A percentile compares a stretch with the other conserved stretches of the same genome.
phyloP scores from a whole-genome alignment of 2,113 vertebrate species.

The Chloropsis hardwickii region DNA sequence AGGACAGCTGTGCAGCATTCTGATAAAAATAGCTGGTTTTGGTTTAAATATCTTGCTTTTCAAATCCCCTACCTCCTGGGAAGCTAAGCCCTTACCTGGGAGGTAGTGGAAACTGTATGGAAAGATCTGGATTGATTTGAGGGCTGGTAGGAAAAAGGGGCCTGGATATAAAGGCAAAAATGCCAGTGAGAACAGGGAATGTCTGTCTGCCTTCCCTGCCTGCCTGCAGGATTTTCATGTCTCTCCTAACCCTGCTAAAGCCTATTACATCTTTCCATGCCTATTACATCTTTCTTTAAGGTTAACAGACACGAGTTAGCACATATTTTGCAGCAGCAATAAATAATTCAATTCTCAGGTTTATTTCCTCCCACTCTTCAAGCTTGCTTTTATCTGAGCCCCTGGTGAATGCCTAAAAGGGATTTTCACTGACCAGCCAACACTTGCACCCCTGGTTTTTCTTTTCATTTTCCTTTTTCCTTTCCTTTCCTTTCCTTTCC shows the following conservation, averaged over 20 bases:
- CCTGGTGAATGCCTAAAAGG: not conserved
- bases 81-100: not conserved
- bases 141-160: not conserved
- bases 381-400: not conserved
- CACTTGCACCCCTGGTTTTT: not conserved
- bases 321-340: not conserved
- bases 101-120: not conserved
- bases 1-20: not conserved
- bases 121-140: not conserved
- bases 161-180: not conserved
- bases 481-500: too few relatives aligned
- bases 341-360: not conserved
- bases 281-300: not conserved
- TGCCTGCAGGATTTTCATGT: not conserved
- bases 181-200: not conserved
- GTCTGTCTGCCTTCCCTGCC: not conserved
- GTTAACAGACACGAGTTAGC: not conserved
- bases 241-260: not conserved
- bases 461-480: too few relatives aligned
- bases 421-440: not conserved
- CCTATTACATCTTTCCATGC: not conserved
- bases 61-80: not conserved
- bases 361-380: not conserved
- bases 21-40: not conserved
- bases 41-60: not conserved